Base-by-base conservation (phyloP, 2,888 invertebrate species). In the Drosophila lacicola region DNA sequence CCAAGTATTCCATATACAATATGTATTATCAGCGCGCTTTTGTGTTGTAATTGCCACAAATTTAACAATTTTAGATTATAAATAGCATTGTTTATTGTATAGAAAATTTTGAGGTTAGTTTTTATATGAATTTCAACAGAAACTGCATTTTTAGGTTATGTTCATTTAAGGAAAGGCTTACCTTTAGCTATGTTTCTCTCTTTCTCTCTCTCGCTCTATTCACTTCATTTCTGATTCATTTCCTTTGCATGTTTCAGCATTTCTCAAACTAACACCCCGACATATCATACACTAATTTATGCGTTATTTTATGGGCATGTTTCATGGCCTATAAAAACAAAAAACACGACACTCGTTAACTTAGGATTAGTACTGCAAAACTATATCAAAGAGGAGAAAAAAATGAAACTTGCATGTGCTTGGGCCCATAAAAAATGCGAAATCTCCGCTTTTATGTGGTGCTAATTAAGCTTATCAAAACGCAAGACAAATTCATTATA, bases 391-490 rank as follows among this genome's bases (percentile, higher is more conserved):
- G 5, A 10, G 14, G 17, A 11, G 5, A 10, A 10, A n/a, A 41
- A 54, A 63, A 46, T 36, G 42, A 36, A 47, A 47, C 45, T 54
- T 56, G 39, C 44, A 51, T 46, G 45, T 47, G 29, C 33, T 33
- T 44, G 19, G 6, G 19, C 21, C 42, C 42, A 44, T 14, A n/a
- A 45, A 45, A 44, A 47, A 62, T 56, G 54, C 54, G 46, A 47
- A 70, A 63, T 62, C 54, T 56, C 42, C 56, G 61, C 45, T 62
- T 75, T 82, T 80, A 70, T 77, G 67, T 76, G 64, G 68, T 81
- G 69, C 69, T 86, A 86, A 86, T 86, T 72, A 77, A 58, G 77
- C 69, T 86, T 83, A 83, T 83, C 79, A 86, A 70, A 70, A 77
- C 51, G 61, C 63, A 45, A 70, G 47, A 66, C 44, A 60, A 42